Evolutionary conservation across 2,797 vertebrate species (phyloP), one percentile per base, ranked within the genome.

Genomic region (Arnoldichthys spilopterus): DNA sequence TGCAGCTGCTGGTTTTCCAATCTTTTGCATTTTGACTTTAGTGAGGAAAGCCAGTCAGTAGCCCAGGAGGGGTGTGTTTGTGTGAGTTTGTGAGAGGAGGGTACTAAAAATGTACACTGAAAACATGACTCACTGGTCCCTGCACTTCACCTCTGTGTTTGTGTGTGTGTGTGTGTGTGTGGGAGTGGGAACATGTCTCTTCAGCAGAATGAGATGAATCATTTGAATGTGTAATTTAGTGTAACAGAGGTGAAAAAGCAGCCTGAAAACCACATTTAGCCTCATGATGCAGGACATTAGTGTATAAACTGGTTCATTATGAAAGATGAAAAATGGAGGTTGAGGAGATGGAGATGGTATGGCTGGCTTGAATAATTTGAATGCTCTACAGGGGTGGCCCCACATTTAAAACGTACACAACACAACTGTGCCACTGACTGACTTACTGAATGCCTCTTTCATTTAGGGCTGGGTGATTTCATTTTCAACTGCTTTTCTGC

Each of bases 81-180:
- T 6, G 15, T 54, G 47, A 24, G 63, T 47, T 16, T 58, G 28
- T 22, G 56, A 58, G 24, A 37, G 68, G 18, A 22, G 30, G 13
- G 63, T 79, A 59, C 59, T 64, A 78, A 67, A 43, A 9, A n/a
- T 56, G 61, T 28, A 67, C 37, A 56, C 16, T 49, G 43, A 62
- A 56, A 37, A 18, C 24, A 45, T 63, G 82, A 80, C 12, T 83
- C 77, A 77, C 8, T 73, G 37, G 26, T 68, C 74, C 61, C 69
- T 63, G 63, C 72, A 67, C 45, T 80, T 77, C 63, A 79, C 43
- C 40, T 71, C 1, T 30, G n/a, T 54, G 62, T 61, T 26, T 26
- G 30, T 61, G 45, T 66, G 58, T 77, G 26, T 63, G n/a, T 66
- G 53, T 51, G 74, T 62, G 71, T 56, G 63, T 63, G 64, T 66